Percentiles rank a stretch among this genome's conserved stretches.
Conservation (phyloP, 2,797 vertebrate genomes). For the Amblyraja radiata region DNA sequence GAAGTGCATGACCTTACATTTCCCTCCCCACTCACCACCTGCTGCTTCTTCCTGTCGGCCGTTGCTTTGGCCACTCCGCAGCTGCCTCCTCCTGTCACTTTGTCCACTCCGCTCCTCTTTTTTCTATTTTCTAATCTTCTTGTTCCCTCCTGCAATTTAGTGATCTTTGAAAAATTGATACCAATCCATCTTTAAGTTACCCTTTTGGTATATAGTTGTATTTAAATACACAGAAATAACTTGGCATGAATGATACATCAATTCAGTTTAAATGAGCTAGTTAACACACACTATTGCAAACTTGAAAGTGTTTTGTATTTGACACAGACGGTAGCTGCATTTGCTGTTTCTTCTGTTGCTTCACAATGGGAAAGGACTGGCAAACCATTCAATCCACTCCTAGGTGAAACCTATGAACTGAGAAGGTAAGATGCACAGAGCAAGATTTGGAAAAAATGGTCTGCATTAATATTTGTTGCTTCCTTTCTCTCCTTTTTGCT, state of each 20-base stretch:
- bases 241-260: not conserved
- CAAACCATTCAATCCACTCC: conserved; percentile 92
- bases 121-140: no score
- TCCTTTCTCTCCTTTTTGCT: not conserved
- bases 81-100: no score
- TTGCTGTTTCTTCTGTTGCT: conserved; percentile 91
- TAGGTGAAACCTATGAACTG: conserved; percentile 93
- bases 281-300: not conserved
- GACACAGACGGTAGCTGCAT: conserved; percentile 82
- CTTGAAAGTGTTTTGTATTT: not conserved
- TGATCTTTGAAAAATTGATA: not conserved
- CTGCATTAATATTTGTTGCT: not conserved
- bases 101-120: no score
- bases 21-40: no score
- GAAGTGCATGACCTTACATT: no score
- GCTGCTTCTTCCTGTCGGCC: no score
- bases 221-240: no score
- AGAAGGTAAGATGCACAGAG: conserved; percentile 63
- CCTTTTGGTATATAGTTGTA: no score
- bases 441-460: not conserved
- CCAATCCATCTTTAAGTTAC: not conserved
- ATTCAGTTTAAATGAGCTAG: not conserved
- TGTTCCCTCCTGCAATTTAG: no score
- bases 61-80: no score
- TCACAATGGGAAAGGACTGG: conserved; percentile 98